These are phyloP conservation scores for Arrhopalites spinosus DNA, from an alignment of 2,888 invertebrate species.

Conservation along the genomic window DNA sequence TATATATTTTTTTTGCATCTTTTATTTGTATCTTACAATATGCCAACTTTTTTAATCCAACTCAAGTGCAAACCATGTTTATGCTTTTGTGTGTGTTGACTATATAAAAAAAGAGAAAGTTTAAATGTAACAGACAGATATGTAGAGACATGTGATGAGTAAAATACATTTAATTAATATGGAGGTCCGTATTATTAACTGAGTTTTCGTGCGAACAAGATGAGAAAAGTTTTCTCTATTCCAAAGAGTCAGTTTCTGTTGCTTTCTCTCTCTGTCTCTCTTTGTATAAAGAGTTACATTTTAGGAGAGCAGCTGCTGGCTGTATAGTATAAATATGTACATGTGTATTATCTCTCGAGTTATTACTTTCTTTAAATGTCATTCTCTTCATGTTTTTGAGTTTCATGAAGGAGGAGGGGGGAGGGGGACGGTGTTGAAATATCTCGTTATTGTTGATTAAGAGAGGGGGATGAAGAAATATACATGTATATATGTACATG, in stretches of 20 bases:
- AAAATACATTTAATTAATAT: constrained; percentile 30
- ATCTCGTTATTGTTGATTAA: too few species aligned
- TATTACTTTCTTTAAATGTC: neutral
- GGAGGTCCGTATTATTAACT: constrained; percentile 2
- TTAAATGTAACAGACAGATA: too few species aligned
- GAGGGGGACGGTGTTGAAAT: too few species aligned
- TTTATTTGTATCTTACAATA: neutral
- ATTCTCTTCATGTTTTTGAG: neutral
- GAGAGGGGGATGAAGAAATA: too few species aligned
- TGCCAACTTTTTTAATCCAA: constrained; percentile 22
- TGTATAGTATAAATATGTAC: neutral
- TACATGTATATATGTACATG: too few species aligned
- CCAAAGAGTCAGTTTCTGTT: too few species aligned
- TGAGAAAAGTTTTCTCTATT: constrained; percentile 21
- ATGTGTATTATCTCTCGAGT: neutral
- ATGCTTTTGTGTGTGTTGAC: neutral
- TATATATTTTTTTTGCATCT: too few species aligned
- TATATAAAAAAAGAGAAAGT: too few species aligned
- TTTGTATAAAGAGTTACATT: too few species aligned
- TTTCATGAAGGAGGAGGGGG: too few species aligned
- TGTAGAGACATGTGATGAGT: constrained; percentile 19
- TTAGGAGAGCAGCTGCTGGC: neutral
- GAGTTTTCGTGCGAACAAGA: constrained; percentile 3
- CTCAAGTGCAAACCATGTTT: neutral
- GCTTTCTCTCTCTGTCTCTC: neutral